Evolutionary conservation across 2,797 vertebrate species (phyloP).

Genomic region (Rhinella marina): DNA sequence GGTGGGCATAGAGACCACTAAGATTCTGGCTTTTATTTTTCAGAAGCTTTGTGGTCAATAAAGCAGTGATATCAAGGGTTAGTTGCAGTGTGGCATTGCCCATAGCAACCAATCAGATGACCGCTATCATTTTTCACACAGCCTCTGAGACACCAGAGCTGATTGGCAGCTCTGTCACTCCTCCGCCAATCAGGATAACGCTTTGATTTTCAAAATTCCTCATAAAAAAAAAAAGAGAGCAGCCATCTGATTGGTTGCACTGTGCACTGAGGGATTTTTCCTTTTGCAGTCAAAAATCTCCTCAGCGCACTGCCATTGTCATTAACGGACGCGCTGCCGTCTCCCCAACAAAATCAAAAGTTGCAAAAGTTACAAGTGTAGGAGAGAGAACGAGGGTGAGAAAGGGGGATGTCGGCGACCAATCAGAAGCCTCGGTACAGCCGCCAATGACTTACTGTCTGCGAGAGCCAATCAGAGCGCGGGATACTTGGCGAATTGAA

Average conservation of each 20-base stretch:
- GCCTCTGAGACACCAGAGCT: background rate
- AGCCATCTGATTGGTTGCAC: background rate
- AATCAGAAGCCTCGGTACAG: constrained; percentile 38
- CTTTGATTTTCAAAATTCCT: background rate
- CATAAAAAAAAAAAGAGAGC: background rate
- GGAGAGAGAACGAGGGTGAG: background rate
- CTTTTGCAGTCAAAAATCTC: too few species aligned
- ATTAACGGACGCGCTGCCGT: background rate
- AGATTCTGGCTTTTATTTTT: background rate
- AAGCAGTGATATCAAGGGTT: background rate
- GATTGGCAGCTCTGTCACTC: too few species aligned
- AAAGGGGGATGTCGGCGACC: background rate
- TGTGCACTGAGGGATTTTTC: background rate
- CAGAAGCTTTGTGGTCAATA: too few species aligned
- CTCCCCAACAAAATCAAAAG: background rate
- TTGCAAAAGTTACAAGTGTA: constrained; percentile 23
- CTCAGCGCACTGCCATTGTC: too few species aligned
- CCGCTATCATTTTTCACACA: background rate
- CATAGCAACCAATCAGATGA: background rate
- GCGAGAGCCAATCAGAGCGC: constrained; percentile 20
- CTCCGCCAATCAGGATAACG: background rate
- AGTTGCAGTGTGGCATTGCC: too few species aligned
- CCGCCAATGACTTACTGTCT: background rate
- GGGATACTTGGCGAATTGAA: background rate
- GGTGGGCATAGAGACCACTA: background rate